Conservation (phyloP, 2,888 invertebrate genomes). For the Amiota communis region DNA sequence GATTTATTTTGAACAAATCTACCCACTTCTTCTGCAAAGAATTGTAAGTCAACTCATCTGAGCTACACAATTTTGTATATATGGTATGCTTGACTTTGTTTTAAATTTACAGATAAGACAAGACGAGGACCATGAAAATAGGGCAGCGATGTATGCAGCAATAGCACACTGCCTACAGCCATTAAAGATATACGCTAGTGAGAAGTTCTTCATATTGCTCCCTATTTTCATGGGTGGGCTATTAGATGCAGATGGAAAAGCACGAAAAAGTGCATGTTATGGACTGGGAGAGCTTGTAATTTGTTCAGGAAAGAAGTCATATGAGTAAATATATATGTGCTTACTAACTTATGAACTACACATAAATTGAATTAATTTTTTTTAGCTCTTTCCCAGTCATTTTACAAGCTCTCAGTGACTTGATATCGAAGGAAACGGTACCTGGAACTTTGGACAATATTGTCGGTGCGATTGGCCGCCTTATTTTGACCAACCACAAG, state of each 20-base stretch:
- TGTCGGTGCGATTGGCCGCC: slow-evolving; percentile 83
- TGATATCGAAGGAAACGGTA: slow-evolving; percentile 78
- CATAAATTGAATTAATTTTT: background rate
- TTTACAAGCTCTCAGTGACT: slow-evolving; percentile 78
- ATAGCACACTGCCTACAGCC: slow-evolving; percentile 82
- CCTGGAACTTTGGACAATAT: slow-evolving; percentile 83
- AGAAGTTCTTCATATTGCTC: slow-evolving; percentile 78
- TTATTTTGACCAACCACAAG: slow-evolving; percentile 79
- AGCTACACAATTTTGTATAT: no score
- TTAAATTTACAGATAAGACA: slow-evolving; percentile 75
- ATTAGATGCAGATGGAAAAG: slow-evolving; percentile 79
- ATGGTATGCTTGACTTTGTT: slow-evolving; percentile 43
- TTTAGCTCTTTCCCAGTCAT: slow-evolving; percentile 79
- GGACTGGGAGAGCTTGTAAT: slow-evolving; percentile 83
- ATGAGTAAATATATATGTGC: slow-evolving; percentile 74
- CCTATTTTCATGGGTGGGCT: slow-evolving; percentile 78
- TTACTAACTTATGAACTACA: no score
- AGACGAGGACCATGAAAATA: slow-evolving; percentile 75
- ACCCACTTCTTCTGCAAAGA: slow-evolving; percentile 78
- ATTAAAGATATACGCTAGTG: slow-evolving; percentile 75
- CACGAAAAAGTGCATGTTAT: slow-evolving; percentile 84
- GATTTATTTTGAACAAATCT: slow-evolving; percentile 78
- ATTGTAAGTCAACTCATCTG: slow-evolving; percentile 75
- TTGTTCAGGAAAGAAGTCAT: slow-evolving; percentile 78
- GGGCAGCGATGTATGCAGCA: slow-evolving; percentile 82